Base-by-base conservation (phyloP, 2,113 vertebrate species). In the Indri indri region DNA sequence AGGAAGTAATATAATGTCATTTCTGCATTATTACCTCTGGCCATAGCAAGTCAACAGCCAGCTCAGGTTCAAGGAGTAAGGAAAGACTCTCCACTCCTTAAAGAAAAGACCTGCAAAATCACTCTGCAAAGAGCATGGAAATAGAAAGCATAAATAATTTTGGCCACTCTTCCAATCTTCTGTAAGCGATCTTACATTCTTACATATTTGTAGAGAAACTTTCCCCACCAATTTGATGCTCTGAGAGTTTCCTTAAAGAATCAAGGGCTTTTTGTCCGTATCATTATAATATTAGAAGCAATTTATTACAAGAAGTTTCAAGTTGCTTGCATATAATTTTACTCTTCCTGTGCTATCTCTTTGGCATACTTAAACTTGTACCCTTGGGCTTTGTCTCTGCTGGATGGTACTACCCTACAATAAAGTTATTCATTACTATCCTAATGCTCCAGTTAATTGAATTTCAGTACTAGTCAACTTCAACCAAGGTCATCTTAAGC, bases 401-500 rank as follows among this genome's bases (percentile, higher is more conserved):
- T 94, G 59, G 40, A 77, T 68, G 22, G 68, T 71, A 65, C 47
- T 40, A 91, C 80, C 30, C 37, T 95, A 25, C 25, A 95, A 70
- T 83, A 87, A 80, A 92, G 22, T 52, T 8, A 22, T 30, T 89
- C 82, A 88, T 87, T 95, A 65, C 73, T 32, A 47, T 66, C 13
- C 16, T 82, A 93, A 91, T 96, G 30, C 23, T 50, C 37, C 71
- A 94, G 52, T 63, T 88, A 94, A 96, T 77, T 96, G 88, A 82
- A 81, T 94, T 94, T 91, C 74, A 65, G 37, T 79, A 61, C 82
- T 89, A 83, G 85, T 87, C 84, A 96, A 89, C 50, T 59, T 90
- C 93, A 65, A 59, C 50, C 88, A 96, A 91, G 86, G 82, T 96
- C 94, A 77, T 91, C n/a, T 57, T 61, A 71, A 92, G 66, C 88